These are phyloP conservation scores for Aphidius colemani DNA, from an alignment of 2,888 invertebrate genomes.

Conservation along the genomic window DNA sequence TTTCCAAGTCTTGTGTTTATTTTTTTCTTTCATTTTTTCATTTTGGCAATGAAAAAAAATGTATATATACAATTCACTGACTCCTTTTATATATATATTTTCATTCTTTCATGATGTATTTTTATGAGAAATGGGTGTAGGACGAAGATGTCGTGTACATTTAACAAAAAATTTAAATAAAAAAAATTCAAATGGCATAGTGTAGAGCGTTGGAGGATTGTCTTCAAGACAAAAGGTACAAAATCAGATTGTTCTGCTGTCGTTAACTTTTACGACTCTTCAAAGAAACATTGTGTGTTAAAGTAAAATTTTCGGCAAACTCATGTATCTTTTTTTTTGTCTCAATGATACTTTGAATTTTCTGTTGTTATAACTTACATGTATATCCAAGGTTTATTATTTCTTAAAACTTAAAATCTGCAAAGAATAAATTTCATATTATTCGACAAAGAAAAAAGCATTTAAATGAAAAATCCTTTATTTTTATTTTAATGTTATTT, in stretches of 20 bases:
- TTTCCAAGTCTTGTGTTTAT: background rate
- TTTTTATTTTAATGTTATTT: no score
- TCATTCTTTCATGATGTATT: slow-evolving; percentile 7
- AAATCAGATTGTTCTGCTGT: slow-evolving; percentile 12
- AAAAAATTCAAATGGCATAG: slow-evolving; percentile 9
- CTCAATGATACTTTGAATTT: background rate
- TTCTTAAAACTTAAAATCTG: no score
- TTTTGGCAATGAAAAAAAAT: background rate
- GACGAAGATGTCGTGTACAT: slow-evolving; percentile 8
- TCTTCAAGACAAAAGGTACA: slow-evolving; percentile 8
- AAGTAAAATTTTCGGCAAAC: slow-evolving; percentile 9
- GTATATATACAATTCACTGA: no score
- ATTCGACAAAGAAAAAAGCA: no score
- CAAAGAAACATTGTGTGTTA: slow-evolving; percentile 18
- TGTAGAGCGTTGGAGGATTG: slow-evolving; percentile 16
- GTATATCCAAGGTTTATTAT: no score
- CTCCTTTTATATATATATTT: no score
- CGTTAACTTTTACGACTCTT: slow-evolving; percentile 15
- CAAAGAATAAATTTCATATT: no score
- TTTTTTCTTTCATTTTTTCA: slow-evolving; percentile 1
- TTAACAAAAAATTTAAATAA: slow-evolving; percentile 15
- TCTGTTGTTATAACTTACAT: background rate
- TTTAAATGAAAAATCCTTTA: no score
- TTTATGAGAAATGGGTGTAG: slow-evolving; percentile 12
- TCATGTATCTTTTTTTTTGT: background rate